Base-by-base conservation (phyloP, 1,140 invertebrate genomes). In the Penaeus chinensis region DNA sequence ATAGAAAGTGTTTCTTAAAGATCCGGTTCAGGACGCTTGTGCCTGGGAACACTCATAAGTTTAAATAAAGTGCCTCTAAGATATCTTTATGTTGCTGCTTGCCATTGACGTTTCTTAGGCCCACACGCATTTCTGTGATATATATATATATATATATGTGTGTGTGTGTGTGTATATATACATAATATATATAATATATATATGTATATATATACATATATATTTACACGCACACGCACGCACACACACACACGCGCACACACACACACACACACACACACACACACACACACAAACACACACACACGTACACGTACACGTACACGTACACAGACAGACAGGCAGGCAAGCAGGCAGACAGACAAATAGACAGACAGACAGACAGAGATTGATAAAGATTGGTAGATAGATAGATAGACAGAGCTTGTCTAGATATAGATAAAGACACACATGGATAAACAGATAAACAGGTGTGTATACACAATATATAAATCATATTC, bases 91-190 rank as follows among this genome's bases (percentile, higher is more conserved):
- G 54, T 54, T 13, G 54, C 54, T 54, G 54, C 54, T 54, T 74
- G n/a, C 10, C n/a, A 32, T 74, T 5, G 42, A 32, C 32, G 32
- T 24, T 71, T 71, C 66, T 71, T 74, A 10, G 16, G 27, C n/a
- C 24, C 18, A 32, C 1, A 27, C 8, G 37, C 7, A 27, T 24
- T 32, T 74, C 16, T 74, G 37, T 74, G n/a, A 74, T 74, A 74
- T 37, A 32, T 74, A 74, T 71, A 71, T 71, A 71, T 71, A 71
- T n/a, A 71, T 71, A 71, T 71, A 71, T 71, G 24, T 71, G 24
- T 71, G 24, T 71, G 24, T 71, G 24, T 71, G 24, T 71, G 24
- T 71, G 24, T 71, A 71, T 71, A 71, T 71, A 71, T 71, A 71
- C 27, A 71, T 71, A 71, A 24, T 71, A 71, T 74, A 32, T 74